phyloP scores from a whole-genome alignment of 2,888 invertebrate species.

The Amitus sp. region DNA sequence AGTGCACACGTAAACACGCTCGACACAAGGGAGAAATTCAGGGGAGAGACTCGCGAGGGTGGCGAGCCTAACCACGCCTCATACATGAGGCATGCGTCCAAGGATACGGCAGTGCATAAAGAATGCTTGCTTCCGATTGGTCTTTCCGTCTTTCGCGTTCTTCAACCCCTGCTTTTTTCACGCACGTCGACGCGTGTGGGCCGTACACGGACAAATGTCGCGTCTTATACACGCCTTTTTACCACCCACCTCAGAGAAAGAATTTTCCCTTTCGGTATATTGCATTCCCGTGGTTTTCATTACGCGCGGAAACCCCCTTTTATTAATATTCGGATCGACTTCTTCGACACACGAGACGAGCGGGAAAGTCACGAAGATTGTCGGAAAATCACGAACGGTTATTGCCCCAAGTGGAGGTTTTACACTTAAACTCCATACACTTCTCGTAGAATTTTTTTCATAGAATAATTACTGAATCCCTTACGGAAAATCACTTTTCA shows the following conservation, averaged over 20 bases:
- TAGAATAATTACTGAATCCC: too few species aligned
- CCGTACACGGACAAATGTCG: slow-evolving; percentile 19
- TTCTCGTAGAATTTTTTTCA: too few species aligned
- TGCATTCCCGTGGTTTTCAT: too few species aligned
- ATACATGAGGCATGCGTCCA: slow-evolving; percentile 57
- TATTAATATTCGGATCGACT: too few species aligned
- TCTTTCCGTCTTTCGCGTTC: slow-evolving; percentile 48
- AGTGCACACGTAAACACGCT: slow-evolving; percentile 19
- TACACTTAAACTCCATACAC: too few species aligned
- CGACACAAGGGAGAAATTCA: background rate
- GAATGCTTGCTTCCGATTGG: slow-evolving; percentile 65
- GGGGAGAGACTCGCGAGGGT: slow-evolving; percentile 27
- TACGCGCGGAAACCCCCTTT: too few species aligned
- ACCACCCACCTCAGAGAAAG: slow-evolving; percentile 30
- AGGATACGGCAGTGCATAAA: slow-evolving; percentile 57
- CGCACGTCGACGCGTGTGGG: slow-evolving; percentile 36
- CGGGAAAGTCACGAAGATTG: slow-evolving; percentile 25
- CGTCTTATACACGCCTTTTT: slow-evolving; percentile 26
- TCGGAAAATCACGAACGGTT: too few species aligned
- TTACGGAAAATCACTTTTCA: too few species aligned
- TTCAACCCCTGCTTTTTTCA: slow-evolving; percentile 44
- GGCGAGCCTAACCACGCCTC: slow-evolving; percentile 59
- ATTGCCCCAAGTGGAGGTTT: too few species aligned
- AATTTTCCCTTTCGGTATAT: background rate
- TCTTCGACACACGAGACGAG: slow-evolving; percentile 6